Conservation (phyloP, 1,140 invertebrate genomes). For the Lordiphosa stackelbergi region DNA sequence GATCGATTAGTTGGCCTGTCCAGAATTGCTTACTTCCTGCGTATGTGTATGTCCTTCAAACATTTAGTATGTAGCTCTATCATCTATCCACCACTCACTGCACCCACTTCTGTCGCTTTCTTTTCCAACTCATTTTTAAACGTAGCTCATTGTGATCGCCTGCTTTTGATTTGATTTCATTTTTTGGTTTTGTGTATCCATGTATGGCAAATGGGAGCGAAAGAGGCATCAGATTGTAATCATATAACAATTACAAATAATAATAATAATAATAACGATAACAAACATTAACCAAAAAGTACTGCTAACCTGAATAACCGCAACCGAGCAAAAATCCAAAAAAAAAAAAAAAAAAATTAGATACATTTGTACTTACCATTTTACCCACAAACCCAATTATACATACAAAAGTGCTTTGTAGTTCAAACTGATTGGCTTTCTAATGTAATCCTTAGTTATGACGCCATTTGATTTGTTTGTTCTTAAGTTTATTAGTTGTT, state of each 20-base stretch:
- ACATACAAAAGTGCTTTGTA: slow-evolving; percentile 53
- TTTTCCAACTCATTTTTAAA: slow-evolving; percentile 15
- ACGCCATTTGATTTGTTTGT: slow-evolving; percentile 18
- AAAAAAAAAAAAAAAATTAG: slow-evolving; percentile 8
- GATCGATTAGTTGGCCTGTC: too few species aligned
- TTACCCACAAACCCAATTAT: slow-evolving; percentile 9
- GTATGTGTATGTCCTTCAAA: too few species aligned
- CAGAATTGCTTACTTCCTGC: too few species aligned
- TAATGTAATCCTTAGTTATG: slow-evolving; percentile 23
- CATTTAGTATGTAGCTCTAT: too few species aligned
- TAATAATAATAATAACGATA: slow-evolving; percentile 15
- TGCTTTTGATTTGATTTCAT: slow-evolving; percentile 39
- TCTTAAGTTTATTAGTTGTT: slow-evolving; percentile 7
- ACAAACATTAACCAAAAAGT: slow-evolving; percentile 13
- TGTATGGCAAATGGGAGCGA: slow-evolving; percentile 77
- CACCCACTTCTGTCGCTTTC: slow-evolving; percentile 17
- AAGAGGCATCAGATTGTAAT: slow-evolving; percentile 76
- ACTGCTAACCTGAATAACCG: too few species aligned
- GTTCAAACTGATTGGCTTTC: slow-evolving; percentile 63
- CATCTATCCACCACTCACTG: slow-evolving; percentile 3
- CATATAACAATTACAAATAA: slow-evolving; percentile 33
- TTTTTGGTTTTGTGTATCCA: slow-evolving; percentile 58
- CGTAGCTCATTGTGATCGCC: slow-evolving; percentile 38
- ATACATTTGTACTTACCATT: slow-evolving; percentile 33
- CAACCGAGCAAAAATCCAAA: not conserved